Conservation (phyloP, 2,888 invertebrate genomes). For the Stegophylla sp. region DNA sequence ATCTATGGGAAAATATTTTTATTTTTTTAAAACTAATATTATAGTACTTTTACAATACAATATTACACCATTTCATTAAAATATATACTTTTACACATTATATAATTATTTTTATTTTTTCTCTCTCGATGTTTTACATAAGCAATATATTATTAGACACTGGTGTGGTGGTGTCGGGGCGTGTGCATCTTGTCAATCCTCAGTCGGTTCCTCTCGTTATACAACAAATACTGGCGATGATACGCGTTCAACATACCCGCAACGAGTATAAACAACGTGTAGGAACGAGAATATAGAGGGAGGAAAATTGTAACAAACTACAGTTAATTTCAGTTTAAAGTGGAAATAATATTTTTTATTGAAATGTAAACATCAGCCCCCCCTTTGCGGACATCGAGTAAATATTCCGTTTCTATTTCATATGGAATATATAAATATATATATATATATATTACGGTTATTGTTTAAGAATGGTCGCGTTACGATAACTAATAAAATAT, state of each 20-base stretch:
- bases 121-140: background rate
- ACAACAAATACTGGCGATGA: constrained; percentile 49
- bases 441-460: too few species aligned
- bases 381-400: constrained; percentile 7
- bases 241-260: constrained; percentile 53
- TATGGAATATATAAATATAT: background rate
- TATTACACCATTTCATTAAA: too few species aligned
- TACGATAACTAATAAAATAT: constrained; percentile 12
- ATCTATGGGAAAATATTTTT: too few species aligned
- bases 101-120: background rate
- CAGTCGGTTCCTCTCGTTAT: constrained; percentile 50
- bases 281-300: constrained; percentile 12
- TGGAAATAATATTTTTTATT: constrained; percentile 52
- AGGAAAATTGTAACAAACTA: constrained; percentile 38
- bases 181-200: constrained; percentile 57
- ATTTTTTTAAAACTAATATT: too few species aligned
- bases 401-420: constrained; percentile 36
- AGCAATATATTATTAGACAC: constrained; percentile 54
- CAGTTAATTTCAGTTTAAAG: constrained; percentile 41
- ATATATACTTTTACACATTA: too few species aligned
- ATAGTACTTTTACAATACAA: too few species aligned
- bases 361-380: constrained; percentile 46
- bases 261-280: constrained; percentile 36
- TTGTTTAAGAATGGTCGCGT: background rate
- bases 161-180: constrained; percentile 27